Conservation (phyloP, 2,797 vertebrate species). For the Molossus molossus region DNA sequence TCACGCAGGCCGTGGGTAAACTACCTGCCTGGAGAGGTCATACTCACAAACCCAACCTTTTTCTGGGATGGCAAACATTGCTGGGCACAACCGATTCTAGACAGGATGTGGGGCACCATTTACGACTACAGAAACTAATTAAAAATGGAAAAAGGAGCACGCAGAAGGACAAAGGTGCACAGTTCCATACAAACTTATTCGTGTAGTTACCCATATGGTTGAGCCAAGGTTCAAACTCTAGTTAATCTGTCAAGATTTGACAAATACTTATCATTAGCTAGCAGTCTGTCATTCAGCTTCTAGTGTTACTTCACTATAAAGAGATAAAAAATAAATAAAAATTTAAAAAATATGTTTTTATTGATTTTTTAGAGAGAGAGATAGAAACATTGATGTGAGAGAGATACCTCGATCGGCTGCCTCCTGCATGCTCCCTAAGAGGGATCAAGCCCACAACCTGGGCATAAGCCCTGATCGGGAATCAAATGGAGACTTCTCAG, state of each 20-base stretch:
- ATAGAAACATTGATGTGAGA: too few relatives aligned
- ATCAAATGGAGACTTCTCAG: too few relatives aligned
- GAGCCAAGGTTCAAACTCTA: not conserved
- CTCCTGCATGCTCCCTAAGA: too few relatives aligned
- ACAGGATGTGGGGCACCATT: not conserved
- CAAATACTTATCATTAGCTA: not conserved
- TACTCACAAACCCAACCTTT: not conserved
- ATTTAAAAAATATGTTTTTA: too few relatives aligned
- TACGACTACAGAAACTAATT: not conserved
- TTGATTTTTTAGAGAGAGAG: too few relatives aligned
- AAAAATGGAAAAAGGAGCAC: not conserved
- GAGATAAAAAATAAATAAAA: not conserved
- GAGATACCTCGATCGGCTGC: too few relatives aligned
- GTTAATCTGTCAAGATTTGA: not conserved
- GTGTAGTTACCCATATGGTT: not conserved
- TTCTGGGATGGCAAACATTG: not conserved
- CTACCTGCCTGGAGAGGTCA: not conserved
- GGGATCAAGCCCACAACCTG: too few relatives aligned
- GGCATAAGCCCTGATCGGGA: too few relatives aligned
- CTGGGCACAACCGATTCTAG: not conserved
- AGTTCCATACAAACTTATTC: not conserved
- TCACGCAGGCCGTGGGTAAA: not conserved
- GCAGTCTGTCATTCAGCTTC: not conserved
- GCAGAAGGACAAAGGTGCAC: not conserved
- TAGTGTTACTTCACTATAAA: not conserved